A percentile compares a stretch with the other conserved stretches of the same genome.
Conservation (phyloP, 2,797 vertebrate species). For the Choloepus didactylus region DNA sequence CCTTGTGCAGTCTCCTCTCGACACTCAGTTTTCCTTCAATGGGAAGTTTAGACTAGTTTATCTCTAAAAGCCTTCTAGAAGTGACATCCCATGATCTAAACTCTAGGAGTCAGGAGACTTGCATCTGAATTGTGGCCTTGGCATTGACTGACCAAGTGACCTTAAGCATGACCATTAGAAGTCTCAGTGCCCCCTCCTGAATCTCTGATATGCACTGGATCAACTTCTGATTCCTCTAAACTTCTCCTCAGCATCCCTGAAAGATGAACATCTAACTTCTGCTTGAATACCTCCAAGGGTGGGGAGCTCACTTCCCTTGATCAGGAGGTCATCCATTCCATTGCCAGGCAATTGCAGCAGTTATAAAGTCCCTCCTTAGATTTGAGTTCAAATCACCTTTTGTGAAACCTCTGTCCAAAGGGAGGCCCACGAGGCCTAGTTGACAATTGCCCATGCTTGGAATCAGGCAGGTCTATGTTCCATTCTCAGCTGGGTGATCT, state of each 20-base stretch:
- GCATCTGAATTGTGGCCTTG: background rate
- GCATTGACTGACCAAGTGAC: background rate
- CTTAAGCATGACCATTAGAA: background rate
- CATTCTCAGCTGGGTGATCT: background rate
- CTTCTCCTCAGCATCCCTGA: background rate
- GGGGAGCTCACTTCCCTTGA: background rate
- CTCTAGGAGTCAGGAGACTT: background rate
- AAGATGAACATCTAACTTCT: background rate
- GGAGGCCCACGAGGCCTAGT: fast-evolving
- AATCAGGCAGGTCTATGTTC: background rate
- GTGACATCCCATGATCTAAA: background rate
- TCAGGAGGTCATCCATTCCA: background rate
- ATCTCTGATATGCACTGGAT: background rate
- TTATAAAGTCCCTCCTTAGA: background rate
- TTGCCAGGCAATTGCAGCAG: background rate
- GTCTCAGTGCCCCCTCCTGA: background rate
- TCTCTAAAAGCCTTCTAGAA: background rate
- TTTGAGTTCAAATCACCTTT: background rate
- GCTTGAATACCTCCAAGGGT: background rate
- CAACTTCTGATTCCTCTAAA: background rate
- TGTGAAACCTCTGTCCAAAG: background rate
- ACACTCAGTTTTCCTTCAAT: background rate
- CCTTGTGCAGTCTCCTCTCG: background rate
- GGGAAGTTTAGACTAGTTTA: too few relatives aligned
- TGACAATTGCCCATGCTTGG: fast-evolving